Percentiles rank a stretch among this genome's conserved stretches.
phyloP scores from a whole-genome alignment of 2,113 vertebrate genomes.

The Pithys albifrons region DNA sequence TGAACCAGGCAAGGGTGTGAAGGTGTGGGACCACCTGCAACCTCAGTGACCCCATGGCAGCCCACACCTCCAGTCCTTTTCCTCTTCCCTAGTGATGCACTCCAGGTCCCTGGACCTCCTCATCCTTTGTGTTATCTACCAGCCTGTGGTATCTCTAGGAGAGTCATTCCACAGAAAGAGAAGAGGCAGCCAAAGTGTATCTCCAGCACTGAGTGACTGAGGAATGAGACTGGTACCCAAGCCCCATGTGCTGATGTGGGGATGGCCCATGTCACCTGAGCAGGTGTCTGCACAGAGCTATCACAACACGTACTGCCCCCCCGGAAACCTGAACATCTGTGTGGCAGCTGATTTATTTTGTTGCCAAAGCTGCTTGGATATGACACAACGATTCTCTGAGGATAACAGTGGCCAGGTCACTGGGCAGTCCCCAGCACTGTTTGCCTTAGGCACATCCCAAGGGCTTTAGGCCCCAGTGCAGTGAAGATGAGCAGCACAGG shows the following conservation, averaged over 20 bases:
- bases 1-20: background rate
- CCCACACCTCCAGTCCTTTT: background rate
- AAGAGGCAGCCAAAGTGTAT: background rate
- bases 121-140: background rate
- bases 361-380: background rate
- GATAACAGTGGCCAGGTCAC: background rate
- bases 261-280: background rate
- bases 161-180: background rate
- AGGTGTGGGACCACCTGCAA: background rate
- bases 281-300: background rate
- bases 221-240: background rate
- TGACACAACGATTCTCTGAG: background rate
- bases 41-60: background rate
- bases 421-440: background rate
- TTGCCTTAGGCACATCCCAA: background rate
- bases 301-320: background rate
- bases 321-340: background rate
- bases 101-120: background rate
- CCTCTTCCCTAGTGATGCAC: background rate
- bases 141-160: background rate
- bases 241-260: background rate
- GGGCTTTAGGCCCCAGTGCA: background rate
- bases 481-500: background rate
- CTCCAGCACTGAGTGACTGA: background rate
- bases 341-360: background rate